phyloP scores from a whole-genome alignment of 2,797 vertebrate genomes.

The Mormyrus hasselquistii region DNA sequence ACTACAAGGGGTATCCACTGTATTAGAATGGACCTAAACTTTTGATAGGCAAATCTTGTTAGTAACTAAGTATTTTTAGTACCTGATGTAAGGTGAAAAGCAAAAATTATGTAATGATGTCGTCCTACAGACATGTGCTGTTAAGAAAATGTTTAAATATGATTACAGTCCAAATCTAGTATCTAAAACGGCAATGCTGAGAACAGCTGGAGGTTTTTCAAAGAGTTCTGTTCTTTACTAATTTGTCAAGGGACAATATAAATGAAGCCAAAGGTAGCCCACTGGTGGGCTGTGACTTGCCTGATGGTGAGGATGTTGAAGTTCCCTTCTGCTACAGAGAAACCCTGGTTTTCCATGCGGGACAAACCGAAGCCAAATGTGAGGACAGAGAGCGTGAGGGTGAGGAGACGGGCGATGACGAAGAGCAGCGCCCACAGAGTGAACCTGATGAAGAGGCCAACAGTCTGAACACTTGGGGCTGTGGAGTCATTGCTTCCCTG shows the following conservation, averaged over 20 bases:
- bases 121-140: not conserved
- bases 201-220: not conserved
- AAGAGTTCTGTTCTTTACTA: not conserved
- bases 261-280: not conserved
- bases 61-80: not conserved
- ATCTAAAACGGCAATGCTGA: not conserved
- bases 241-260: not conserved
- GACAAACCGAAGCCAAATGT: slow-evolving; percentile 75
- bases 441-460: slow-evolving; percentile 55
- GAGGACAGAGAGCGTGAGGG: slow-evolving; percentile 74
- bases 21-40: not conserved
- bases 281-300: slow-evolving; percentile 41
- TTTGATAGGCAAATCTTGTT: not conserved
- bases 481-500: not conserved
- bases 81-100: not conserved
- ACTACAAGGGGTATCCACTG: not conserved
- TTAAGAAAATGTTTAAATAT: not conserved
- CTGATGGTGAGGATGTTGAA: slow-evolving; percentile 73
- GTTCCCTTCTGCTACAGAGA: slow-evolving; percentile 70
- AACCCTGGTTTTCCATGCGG: slow-evolving; percentile 67
- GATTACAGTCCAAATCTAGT: not conserved
- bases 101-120: not conserved
- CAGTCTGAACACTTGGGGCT: not conserved
- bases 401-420: slow-evolving; percentile 71
- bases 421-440: slow-evolving; percentile 77